Evolutionary conservation across 1,140 invertebrate species (phyloP).

Genomic region (Danaus melanippus): DNA sequence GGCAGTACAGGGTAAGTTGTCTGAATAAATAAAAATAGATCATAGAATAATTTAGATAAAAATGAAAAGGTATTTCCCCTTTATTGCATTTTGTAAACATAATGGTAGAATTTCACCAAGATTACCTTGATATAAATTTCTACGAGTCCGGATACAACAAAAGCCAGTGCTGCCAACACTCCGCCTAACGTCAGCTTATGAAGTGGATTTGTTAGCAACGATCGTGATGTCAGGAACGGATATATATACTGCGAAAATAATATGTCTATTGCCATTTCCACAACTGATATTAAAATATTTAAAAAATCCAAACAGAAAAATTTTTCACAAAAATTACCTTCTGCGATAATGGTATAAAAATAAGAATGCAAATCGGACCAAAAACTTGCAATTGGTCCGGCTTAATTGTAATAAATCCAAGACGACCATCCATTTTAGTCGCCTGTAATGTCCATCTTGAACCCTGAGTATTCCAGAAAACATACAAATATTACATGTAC

Average conservation of each 20-base stretch:
- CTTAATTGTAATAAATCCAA: constrained; percentile 79
- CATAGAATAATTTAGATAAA: too few relatives aligned
- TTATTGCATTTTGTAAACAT: too few relatives aligned
- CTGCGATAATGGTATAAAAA: constrained; percentile 92
- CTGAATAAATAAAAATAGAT: constrained; percentile 52
- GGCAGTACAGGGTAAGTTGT: constrained; percentile 79
- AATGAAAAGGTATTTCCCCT: too few relatives aligned
- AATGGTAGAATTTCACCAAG: not conserved
- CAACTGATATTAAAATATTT: too few relatives aligned
- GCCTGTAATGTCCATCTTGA: constrained; percentile 97
- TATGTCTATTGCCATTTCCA: too few relatives aligned
- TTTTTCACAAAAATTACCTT: constrained; percentile 41
- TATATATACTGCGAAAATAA: constrained; percentile 71
- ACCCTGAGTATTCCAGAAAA: constrained; percentile 71
- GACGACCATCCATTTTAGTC: constrained; percentile 86
- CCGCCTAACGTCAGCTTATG: constrained; percentile 78
- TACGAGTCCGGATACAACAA: constrained; percentile 79
- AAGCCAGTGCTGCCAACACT: constrained; percentile 77
- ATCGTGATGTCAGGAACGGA: constrained; percentile 64
- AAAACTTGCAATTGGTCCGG: constrained; percentile 94
- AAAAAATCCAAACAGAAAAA: not conserved
- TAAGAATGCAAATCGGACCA: constrained; percentile 89
- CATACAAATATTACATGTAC: not conserved
- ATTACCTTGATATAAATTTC: constrained; percentile 77
- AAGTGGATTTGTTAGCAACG: constrained; percentile 72